Conservation (phyloP, 2,113 vertebrate genomes). For the Ctenomys sociabilis region DNA sequence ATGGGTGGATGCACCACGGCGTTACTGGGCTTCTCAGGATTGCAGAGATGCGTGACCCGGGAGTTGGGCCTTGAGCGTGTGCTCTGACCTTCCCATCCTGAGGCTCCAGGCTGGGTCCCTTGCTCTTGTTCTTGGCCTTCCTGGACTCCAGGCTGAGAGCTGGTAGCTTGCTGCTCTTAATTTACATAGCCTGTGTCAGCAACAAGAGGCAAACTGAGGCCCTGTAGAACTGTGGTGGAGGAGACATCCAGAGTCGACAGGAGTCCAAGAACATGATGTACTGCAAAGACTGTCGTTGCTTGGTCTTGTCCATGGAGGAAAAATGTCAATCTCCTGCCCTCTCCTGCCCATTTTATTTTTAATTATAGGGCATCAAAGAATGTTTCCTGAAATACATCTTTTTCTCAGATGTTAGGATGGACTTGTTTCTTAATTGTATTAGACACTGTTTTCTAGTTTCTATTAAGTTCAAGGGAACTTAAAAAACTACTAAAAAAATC, state of each 20-base stretch:
- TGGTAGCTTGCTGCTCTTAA: neutral
- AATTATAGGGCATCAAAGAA: neutral
- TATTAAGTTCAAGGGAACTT: neutral
- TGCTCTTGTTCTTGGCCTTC: neutral
- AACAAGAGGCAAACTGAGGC: neutral
- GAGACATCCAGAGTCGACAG: neutral
- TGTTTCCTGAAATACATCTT: neutral
- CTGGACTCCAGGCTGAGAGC: neutral
- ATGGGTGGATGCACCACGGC: too few relatives aligned
- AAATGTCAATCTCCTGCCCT: neutral
- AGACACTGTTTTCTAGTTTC: neutral
- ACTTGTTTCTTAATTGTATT: neutral
- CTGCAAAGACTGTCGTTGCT: neutral
- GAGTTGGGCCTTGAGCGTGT: neutral
- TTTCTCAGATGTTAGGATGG: neutral
- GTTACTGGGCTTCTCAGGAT: neutral
- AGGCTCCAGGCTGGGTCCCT: neutral
- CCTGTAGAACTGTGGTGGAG: neutral
- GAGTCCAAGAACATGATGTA: neutral
- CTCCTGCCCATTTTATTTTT: neutral
- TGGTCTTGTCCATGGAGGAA: neutral
- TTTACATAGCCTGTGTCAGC: neutral
- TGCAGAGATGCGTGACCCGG: neutral
- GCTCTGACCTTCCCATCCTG: neutral
- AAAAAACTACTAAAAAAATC: neutral